Conservation (phyloP, 2,113 vertebrate genomes). For the Todiramphus chloris region DNA sequence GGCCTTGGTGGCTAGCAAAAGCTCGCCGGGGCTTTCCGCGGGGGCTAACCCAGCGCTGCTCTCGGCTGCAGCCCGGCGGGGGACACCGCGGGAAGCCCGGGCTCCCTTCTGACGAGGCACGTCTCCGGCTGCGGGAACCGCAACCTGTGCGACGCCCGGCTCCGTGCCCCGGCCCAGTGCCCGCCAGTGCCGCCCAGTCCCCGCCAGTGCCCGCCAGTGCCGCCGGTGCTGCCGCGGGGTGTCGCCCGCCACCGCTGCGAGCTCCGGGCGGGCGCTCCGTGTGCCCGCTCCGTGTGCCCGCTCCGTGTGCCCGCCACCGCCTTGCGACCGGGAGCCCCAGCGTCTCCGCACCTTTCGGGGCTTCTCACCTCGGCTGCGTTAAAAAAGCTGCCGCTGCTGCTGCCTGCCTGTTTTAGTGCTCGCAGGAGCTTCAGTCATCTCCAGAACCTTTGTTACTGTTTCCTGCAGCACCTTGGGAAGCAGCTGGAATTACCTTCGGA, state of each 20-base stretch:
- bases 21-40: background rate
- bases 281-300: no score
- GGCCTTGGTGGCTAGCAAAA: background rate
- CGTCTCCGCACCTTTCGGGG: accelerated
- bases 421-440: background rate
- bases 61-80: accelerated
- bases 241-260: background rate
- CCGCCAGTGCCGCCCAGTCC: background rate
- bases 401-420: background rate
- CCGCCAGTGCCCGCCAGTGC: no score
- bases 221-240: background rate
- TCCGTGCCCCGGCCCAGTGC: background rate
- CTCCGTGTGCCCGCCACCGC: no score
- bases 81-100: accelerated
- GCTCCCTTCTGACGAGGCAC: background rate
- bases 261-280: accelerated
- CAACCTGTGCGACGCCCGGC: background rate
- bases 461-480: background rate
- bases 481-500: background rate
- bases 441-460: background rate
- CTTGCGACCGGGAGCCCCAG: accelerated
- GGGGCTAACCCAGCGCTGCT: background rate
- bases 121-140: background rate
- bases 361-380: accelerated
- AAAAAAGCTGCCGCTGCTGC: background rate